These are phyloP conservation scores for Lanistes nyassanus DNA, from an alignment of 1,140 invertebrate genomes.

Conservation along the genomic window DNA sequence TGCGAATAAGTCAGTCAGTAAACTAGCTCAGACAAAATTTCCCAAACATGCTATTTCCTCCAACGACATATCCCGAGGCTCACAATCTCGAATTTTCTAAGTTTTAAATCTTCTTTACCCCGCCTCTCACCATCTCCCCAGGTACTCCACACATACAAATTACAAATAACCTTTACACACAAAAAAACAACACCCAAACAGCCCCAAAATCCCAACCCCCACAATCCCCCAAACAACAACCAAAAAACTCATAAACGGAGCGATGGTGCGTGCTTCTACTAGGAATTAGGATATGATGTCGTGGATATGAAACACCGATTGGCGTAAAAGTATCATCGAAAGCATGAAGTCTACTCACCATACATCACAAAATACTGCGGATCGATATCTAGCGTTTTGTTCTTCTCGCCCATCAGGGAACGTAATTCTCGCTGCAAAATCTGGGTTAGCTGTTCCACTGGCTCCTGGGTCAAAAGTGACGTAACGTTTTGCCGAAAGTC, in stretches of 20 bases:
- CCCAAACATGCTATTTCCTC: no score
- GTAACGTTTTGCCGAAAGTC: conserved; percentile 14
- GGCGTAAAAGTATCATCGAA: neutral
- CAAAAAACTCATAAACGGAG: no score
- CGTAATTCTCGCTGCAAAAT: conserved; percentile 1
- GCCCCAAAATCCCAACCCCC: no score
- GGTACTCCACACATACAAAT: neutral
- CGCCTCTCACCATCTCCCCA: neutral
- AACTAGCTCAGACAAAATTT: no score
- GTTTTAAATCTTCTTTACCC: no score
- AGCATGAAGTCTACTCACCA: neutral
- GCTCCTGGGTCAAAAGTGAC: neutral
- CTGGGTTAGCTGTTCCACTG: neutral
- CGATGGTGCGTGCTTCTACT: no score
- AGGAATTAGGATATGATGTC: no score
- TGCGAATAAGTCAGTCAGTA: no score
- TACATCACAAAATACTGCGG: neutral
- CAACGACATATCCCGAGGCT: no score
- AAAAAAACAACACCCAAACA: neutral
- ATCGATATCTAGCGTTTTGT: conserved; percentile 8
- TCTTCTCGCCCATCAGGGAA: neutral
- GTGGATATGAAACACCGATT: no score
- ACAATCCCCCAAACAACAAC: no score
- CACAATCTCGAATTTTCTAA: no score
- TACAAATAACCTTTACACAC: neutral